A percentile compares a stretch with the other conserved stretches of the same genome.
Conservation (phyloP, 1,140 invertebrate genomes). For the Coenobita brevimanus region DNA sequence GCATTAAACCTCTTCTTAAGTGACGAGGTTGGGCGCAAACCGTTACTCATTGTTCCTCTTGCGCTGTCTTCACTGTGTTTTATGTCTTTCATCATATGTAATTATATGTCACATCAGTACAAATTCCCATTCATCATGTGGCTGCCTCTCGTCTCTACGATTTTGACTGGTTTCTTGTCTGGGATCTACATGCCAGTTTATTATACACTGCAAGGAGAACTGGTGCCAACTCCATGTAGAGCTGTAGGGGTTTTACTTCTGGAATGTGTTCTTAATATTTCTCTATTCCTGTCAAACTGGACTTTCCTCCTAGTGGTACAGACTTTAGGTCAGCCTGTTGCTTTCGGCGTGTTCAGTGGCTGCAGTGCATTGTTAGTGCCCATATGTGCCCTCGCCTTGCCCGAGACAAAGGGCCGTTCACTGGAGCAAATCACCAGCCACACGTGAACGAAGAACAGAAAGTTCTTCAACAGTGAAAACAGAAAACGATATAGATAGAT, state of each 20-base stretch:
- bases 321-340: conserved; percentile 39
- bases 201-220: conserved; percentile 42
- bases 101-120: conserved; percentile 54
- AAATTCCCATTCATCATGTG: not conserved
- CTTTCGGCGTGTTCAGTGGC: conserved; percentile 42
- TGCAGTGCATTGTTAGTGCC: conserved; percentile 34
- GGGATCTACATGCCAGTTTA: not conserved
- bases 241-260: conserved; percentile 41
- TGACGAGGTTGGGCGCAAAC: conserved; percentile 27
- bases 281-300: conserved; percentile 36
- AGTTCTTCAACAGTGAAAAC: too few relatives aligned
- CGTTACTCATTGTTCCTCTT: conserved; percentile 37
- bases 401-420: conserved; percentile 48
- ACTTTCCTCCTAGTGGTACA: conserved; percentile 53
- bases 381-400: conserved; percentile 16
- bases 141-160: conserved; percentile 39
- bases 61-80: conserved; percentile 13
- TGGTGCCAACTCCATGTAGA: conserved; percentile 55
- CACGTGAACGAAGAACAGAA: too few relatives aligned
- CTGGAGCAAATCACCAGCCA: conserved; percentile 64
- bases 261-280: conserved; percentile 49
- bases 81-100: conserved; percentile 39
- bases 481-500: too few relatives aligned
- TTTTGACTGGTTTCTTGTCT: conserved; percentile 31
- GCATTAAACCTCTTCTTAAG: conserved; percentile 40